Base-by-base conservation (phyloP, 2,888 invertebrate genomes). In the Hyalella azteca region DNA sequence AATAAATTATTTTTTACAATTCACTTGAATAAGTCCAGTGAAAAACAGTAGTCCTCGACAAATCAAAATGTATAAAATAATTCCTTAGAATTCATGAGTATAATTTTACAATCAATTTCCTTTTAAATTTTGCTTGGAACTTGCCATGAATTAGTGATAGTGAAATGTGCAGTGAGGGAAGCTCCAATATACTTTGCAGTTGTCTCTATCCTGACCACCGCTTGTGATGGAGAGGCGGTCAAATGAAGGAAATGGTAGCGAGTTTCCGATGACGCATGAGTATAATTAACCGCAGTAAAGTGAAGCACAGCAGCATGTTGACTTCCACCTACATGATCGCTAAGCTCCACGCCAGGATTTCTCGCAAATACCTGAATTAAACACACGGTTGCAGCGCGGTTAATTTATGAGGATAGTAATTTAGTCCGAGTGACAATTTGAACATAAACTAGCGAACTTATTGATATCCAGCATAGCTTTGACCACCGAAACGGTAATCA, bases 201-300 rank as follows among this genome's bases (percentile, higher is more conserved):
- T 15, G 45, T 15, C 45, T 11, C 7, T 45, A 5, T 50, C 39
- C 7, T n/a, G 39, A 60, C 19, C 15, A 36, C 60, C 22, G 60
- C 60, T 5, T n/a, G 36, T 36, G 66, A 66, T 36, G 15, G 66
- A 66, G 66, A 15, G 66, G 66, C 36, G 19, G 29, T 66, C 66
- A 66, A 19, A n/a, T 66, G n/a, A 36, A 66, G 66, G 66, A 66
- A 66, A 36, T 29, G 66, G 66, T 66, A 66, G 66, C 66, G 13
- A 22, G 36, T 15, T 66, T 66, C 66, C 66, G 19, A n/a, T 66
- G 29, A 36, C 36, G 29, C 66, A 36, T 29, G 39, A 66, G 66
- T 66, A 66, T 66, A 66, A 66, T 66, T 66, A 66, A 19, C 13
- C 66, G 19, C 36, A 32, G 66, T 66, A 66, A 66, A 66, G 15